phyloP scores from a whole-genome alignment of 1,140 invertebrate species.

The Cyrtorhinus lividipennis region DNA sequence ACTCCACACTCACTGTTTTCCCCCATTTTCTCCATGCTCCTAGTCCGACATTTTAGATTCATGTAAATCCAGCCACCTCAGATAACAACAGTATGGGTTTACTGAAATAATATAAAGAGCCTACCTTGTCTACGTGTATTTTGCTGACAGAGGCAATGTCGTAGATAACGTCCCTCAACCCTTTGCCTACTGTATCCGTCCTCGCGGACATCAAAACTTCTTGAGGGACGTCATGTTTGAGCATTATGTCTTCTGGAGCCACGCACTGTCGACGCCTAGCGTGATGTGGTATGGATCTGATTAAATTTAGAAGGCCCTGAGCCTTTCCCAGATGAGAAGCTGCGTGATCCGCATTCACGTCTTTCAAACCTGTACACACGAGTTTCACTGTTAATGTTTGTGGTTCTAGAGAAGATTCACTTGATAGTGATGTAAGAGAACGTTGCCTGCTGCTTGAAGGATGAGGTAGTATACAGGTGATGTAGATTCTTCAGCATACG shows the following conservation, averaged over 20 bases:
- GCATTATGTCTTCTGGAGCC: conserved; percentile 54
- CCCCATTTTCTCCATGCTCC: too few relatives aligned
- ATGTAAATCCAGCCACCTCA: too few relatives aligned
- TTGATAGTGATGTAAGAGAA: too few relatives aligned
- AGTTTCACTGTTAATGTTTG: too few relatives aligned
- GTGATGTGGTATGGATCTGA: conserved; percentile 54
- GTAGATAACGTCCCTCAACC: conserved; percentile 58
- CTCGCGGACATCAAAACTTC: conserved; percentile 53
- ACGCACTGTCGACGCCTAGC: conserved; percentile 34
- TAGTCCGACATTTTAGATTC: too few relatives aligned
- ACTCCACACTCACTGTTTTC: too few relatives aligned
- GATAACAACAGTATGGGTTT: too few relatives aligned
- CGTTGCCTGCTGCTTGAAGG: conserved; percentile 42
- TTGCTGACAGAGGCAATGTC: conserved; percentile 68
- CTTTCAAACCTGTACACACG: conserved; percentile 43
- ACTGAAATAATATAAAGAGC: too few relatives aligned
- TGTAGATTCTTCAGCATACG: conserved; percentile 63
- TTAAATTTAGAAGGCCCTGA: conserved; percentile 68
- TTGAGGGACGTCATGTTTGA: conserved; percentile 61
- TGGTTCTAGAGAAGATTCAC: too few relatives aligned
- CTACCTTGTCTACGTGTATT: conserved; percentile 61
- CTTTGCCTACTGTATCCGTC: conserved; percentile 32
- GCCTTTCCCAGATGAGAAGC: conserved; percentile 86
- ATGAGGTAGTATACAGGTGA: conserved; percentile 66
- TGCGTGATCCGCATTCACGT: conserved; percentile 70